A percentile compares a stretch with the other conserved stretches of the same genome.
These are phyloP conservation scores for Castor canadensis DNA, from an alignment of 2,113 vertebrate genomes.

Conservation along the genomic window DNA sequence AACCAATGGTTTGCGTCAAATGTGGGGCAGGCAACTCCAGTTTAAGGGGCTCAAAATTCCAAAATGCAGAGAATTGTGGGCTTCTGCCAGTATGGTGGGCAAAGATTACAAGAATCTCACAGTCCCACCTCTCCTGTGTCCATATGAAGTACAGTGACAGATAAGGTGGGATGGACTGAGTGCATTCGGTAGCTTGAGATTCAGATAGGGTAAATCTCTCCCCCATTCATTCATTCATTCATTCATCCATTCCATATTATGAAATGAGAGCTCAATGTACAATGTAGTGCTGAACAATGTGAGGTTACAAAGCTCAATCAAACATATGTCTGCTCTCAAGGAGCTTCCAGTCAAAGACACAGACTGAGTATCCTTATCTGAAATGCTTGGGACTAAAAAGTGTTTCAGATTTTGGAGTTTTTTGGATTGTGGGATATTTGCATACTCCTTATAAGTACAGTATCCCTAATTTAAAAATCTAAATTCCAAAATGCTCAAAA, in stretches of 20 bases:
- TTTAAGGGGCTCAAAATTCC: neutral
- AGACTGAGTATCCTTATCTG: neutral
- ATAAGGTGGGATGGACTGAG: neutral
- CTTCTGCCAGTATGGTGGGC: neutral
- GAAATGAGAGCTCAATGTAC: neutral
- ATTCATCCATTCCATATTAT: neutral
- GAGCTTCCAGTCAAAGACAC: neutral
- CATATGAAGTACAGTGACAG: neutral
- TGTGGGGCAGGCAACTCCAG: neutral
- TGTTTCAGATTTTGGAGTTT: neutral
- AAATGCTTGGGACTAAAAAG: neutral
- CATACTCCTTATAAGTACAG: neutral
- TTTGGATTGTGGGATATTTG: neutral
- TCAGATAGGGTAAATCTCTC: neutral
- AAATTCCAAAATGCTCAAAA: neutral
- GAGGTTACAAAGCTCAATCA: neutral
- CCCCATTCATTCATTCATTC: neutral
- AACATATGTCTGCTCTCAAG: neutral
- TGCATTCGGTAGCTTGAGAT: neutral
- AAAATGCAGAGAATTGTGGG: neutral
- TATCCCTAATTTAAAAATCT: neutral
- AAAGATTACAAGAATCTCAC: neutral
- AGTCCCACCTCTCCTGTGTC: neutral
- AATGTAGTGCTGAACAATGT: neutral
- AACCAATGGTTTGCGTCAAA: neutral